Conservation (phyloP, 1,140 invertebrate genomes). For the Pomacea maculata region DNA sequence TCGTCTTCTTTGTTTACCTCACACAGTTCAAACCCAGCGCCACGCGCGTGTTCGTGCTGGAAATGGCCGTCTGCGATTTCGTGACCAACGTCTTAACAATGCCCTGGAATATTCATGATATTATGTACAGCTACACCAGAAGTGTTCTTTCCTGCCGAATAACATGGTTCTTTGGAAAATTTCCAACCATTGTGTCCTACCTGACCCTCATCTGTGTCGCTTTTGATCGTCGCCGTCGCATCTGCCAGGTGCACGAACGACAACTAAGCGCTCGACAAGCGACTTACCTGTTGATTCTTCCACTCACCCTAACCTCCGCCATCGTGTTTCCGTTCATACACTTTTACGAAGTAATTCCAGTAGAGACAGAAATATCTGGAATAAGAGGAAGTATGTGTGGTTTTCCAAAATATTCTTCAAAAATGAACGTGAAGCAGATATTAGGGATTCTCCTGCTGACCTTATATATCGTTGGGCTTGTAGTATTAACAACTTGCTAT, state of each 20-base stretch:
- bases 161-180: slow-evolving; percentile 16
- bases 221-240: slow-evolving; percentile 28
- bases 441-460: slow-evolving; percentile 8
- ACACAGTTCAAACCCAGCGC: slow-evolving; percentile 40
- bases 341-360: slow-evolving; percentile 20
- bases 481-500: no score
- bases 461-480: neutral
- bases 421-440: slow-evolving; percentile 11
- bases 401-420: slow-evolving; percentile 1
- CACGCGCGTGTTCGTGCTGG: slow-evolving; percentile 48
- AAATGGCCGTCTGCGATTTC: slow-evolving; percentile 49
- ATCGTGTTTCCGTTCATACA: slow-evolving; percentile 9
- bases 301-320: neutral
- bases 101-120: slow-evolving; percentile 54
- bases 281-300: neutral
- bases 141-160: slow-evolving; percentile 28
- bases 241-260: slow-evolving; percentile 24
- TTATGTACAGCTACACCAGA: slow-evolving; percentile 38
- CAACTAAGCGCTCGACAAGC: slow-evolving; percentile 16
- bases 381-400: slow-evolving; percentile 24
- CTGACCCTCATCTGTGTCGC: slow-evolving; percentile 27
- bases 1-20: slow-evolving; percentile 39
- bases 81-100: slow-evolving; percentile 44
- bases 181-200: slow-evolving; percentile 15
- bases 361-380: neutral